These are phyloP conservation scores for Andrena praecox DNA, from an alignment of 2,888 invertebrate genomes.

Conservation along the genomic window DNA sequence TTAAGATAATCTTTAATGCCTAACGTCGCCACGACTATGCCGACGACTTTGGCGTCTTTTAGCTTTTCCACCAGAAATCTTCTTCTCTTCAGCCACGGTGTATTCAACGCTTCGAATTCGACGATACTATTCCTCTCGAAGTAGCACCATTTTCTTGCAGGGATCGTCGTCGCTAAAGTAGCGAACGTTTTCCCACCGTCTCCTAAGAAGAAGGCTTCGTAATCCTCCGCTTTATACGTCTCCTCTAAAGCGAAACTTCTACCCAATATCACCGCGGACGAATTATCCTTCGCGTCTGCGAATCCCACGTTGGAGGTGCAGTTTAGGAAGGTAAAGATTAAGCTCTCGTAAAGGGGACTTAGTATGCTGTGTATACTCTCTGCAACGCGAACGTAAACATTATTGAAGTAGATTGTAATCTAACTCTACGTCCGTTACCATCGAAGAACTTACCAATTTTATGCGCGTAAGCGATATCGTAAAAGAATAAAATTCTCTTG, in stretches of 20 bases:
- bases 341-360: constrained; percentile 65
- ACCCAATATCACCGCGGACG: constrained; percentile 72
- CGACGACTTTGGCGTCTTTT: constrained; percentile 94
- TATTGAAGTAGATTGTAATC: constrained; percentile 4
- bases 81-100: constrained; percentile 91
- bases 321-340: constrained; percentile 73
- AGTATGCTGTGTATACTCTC: constrained; percentile 70
- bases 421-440: not conserved
- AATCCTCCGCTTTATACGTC: constrained; percentile 84
- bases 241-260: constrained; percentile 77
- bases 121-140: constrained; percentile 85
- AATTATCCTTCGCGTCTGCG: constrained; percentile 58
- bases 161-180: constrained; percentile 86
- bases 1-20: constrained; percentile 92
- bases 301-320: constrained; percentile 76
- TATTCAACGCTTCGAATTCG: constrained; percentile 84
- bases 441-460: constrained; percentile 85
- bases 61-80: constrained; percentile 95
- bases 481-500: constrained; percentile 87
- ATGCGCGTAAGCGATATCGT: constrained; percentile 90
- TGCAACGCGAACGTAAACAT: constrained; percentile 57
- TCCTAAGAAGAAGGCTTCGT: constrained; percentile 89
- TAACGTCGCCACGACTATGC: constrained; percentile 96
- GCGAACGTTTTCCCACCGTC: constrained; percentile 88
- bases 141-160: constrained; percentile 87